phyloP scores from a whole-genome alignment of 92 coral and sea anemone genomes.

The Plumapathes pennacea region DNA sequence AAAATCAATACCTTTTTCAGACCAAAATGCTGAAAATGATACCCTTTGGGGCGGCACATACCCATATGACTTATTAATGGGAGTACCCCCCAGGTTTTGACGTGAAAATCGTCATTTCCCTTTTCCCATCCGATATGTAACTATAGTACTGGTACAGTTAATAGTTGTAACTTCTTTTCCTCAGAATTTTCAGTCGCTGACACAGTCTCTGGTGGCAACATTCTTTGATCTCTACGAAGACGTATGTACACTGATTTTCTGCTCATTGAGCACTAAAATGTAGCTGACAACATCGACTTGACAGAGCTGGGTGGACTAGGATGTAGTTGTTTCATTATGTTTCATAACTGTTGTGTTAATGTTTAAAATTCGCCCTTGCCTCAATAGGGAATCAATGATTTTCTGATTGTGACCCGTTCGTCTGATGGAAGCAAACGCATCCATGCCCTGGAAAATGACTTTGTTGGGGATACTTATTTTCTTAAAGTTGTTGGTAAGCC shows the following conservation, averaged over 20 bases:
- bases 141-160: too few species aligned
- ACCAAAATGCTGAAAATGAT: too few species aligned
- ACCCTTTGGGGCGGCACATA: too few species aligned
- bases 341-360: background rate
- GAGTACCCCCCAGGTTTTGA: too few species aligned
- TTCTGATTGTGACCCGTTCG: constrained; percentile 59
- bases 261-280: background rate
- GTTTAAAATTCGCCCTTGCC: background rate
- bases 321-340: background rate
- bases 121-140: too few species aligned
- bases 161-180: too few species aligned
- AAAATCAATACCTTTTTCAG: too few species aligned
- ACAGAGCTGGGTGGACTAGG: background rate
- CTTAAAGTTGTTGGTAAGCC: constrained; percentile 88
- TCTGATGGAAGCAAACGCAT: constrained; percentile 8
- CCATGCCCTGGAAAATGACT: constrained; percentile 74
- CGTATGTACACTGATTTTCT: constrained; percentile 44
- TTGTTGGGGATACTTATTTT: constrained; percentile 82
- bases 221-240: constrained; percentile 85
- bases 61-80: too few species aligned
- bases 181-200: constrained; percentile 62
- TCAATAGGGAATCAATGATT: constrained; percentile 65
- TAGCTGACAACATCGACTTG: background rate
- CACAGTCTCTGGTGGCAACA: constrained; percentile 80
- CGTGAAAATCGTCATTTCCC: too few species aligned